A percentile compares a stretch with the other conserved stretches of the same genome.
Conservation (phyloP, 2,797 vertebrate genomes). For the Gastrophryne carolinensis region DNA sequence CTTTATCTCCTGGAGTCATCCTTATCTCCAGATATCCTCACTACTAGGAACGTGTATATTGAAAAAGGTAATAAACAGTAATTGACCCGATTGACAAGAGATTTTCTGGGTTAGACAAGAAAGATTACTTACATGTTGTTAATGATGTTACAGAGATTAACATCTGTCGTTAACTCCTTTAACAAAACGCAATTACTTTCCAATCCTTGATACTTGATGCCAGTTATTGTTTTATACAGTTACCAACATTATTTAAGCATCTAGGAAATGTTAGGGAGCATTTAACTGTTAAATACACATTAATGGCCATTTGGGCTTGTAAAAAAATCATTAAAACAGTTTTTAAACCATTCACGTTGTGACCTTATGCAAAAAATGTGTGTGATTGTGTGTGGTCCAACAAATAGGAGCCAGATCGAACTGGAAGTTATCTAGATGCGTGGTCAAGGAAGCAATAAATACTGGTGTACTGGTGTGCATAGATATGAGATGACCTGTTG, state of each 20-base stretch:
- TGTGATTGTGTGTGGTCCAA: too few species aligned
- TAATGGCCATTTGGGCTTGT: not conserved
- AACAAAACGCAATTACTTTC: not conserved
- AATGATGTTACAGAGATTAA: conserved; percentile 8
- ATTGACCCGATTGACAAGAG: not conserved
- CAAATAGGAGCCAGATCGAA: too few species aligned
- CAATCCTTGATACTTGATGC: not conserved
- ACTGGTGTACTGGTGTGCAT: too few species aligned
- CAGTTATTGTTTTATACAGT: conserved; percentile 13
- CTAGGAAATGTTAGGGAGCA: not conserved
- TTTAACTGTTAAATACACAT: not conserved
- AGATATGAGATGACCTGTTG: too few species aligned
- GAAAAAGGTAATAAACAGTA: not conserved
- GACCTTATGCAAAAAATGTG: too few species aligned
- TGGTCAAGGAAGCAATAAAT: too few species aligned
- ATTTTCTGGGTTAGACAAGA: not conserved
- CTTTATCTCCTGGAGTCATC: conserved; percentile 5
- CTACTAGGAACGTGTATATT: not conserved
- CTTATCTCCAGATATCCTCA: not conserved
- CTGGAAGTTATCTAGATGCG: too few species aligned
- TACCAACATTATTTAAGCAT: not conserved
- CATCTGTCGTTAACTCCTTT: conserved; percentile 1
- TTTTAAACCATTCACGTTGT: not conserved
- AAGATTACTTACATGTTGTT: conserved; percentile 1
- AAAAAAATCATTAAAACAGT: not conserved